Evolutionary conservation across 2,888 invertebrate genomes (phyloP).

Genomic region (Proisotoma minuta): DNA sequence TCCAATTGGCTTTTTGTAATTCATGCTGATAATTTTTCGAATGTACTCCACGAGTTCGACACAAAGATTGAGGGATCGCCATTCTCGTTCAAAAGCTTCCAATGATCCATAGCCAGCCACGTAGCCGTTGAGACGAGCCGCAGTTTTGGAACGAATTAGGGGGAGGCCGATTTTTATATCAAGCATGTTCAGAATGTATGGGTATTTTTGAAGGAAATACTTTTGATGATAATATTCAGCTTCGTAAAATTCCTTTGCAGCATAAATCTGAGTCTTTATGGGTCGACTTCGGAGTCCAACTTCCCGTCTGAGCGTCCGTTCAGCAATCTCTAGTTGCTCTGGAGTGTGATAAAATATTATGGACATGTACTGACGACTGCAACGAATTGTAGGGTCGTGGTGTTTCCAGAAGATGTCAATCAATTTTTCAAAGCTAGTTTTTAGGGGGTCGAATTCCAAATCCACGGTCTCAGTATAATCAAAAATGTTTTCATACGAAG

Average conservation of each 20-base stretch:
- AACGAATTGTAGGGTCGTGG: slow-evolving; percentile 73
- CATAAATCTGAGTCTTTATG: slow-evolving; percentile 71
- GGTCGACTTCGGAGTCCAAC: slow-evolving; percentile 51
- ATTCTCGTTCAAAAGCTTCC: slow-evolving; percentile 70
- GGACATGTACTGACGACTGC: slow-evolving; percentile 64
- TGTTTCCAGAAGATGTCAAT: slow-evolving; percentile 85
- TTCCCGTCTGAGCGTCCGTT: slow-evolving; percentile 58
- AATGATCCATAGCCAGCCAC: slow-evolving; percentile 70
- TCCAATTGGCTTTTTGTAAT: slow-evolving; percentile 39
- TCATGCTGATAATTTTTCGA: slow-evolving; percentile 57
- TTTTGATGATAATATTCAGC: slow-evolving; percentile 98
- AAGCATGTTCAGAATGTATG: slow-evolving; percentile 56
- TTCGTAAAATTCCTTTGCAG: slow-evolving; percentile 74
- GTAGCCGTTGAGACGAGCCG: slow-evolving; percentile 83
- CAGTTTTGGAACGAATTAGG: slow-evolving; percentile 72
- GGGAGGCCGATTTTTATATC: slow-evolving; percentile 60
- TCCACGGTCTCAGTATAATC: slow-evolving; percentile 93
- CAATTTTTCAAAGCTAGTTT: slow-evolving; percentile 68
- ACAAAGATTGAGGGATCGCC: slow-evolving; percentile 61
- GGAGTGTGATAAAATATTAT: slow-evolving; percentile 84
- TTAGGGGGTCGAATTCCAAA: slow-evolving; percentile 80
- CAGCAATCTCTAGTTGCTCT: slow-evolving; percentile 72
- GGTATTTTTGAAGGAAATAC: slow-evolving; percentile 81
- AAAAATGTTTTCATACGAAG: slow-evolving; percentile 77
- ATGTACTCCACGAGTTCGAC: slow-evolving; percentile 73